phyloP scores from a whole-genome alignment of 1,140 invertebrate genomes.

The Whitmania pigra region DNA sequence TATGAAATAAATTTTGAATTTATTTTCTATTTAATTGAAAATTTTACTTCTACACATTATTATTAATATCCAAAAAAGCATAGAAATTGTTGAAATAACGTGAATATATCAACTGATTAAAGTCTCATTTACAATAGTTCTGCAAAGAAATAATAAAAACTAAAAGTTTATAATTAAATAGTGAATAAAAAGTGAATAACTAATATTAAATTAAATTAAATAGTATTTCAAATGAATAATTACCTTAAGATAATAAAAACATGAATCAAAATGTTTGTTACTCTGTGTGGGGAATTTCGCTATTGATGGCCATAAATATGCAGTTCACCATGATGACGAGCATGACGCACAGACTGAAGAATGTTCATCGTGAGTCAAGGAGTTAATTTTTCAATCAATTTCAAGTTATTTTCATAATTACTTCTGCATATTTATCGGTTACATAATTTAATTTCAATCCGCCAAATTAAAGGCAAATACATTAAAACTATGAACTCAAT shows the following conservation, averaged over 20 bases:
- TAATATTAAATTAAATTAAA: no score
- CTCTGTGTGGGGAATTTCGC: slow-evolving; percentile 24
- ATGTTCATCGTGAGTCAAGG: slow-evolving; percentile 33
- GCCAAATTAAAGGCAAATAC: no score
- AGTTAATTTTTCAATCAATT: no score
- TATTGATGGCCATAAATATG: slow-evolving; percentile 71
- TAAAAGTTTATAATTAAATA: no score
- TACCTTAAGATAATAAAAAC: background rate
- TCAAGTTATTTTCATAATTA: no score
- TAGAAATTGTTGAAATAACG: background rate
- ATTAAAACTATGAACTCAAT: no score
- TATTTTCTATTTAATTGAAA: background rate
- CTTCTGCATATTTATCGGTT: no score
- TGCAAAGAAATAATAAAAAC: no score
- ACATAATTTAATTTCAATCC: no score
- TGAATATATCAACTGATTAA: background rate
- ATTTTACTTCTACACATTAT: no score
- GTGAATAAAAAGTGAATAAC: no score
- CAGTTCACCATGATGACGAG: slow-evolving; percentile 89
- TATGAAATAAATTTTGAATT: background rate
- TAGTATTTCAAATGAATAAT: background rate
- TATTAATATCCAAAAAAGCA: background rate
- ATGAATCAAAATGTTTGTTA: background rate
- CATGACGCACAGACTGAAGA: slow-evolving; percentile 90
- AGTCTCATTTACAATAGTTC: no score